phyloP scores from a whole-genome alignment of 2,797 vertebrate species.

The Distichodus sexfasciatus region DNA sequence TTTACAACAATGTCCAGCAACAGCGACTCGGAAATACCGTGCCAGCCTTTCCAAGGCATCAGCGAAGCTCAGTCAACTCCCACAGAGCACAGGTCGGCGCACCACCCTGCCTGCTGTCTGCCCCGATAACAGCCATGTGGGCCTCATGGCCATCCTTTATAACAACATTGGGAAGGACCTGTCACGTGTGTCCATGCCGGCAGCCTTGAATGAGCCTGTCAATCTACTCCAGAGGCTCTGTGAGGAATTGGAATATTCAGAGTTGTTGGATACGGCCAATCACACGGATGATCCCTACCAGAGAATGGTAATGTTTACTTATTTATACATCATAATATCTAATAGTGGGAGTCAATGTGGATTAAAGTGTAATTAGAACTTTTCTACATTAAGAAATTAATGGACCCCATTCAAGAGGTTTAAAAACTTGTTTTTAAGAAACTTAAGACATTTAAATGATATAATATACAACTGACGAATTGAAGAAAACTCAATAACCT shows the following conservation, averaged over 20 bases:
- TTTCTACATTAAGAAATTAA: too few species aligned
- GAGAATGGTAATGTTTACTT: slow-evolving; percentile 77
- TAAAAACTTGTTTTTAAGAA: too few species aligned
- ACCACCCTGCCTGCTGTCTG: slow-evolving; percentile 76
- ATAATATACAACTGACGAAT: too few species aligned
- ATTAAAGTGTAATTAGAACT: too few species aligned
- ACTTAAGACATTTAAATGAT: too few species aligned
- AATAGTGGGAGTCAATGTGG: too few species aligned
- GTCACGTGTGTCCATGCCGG: slow-evolving; percentile 89
- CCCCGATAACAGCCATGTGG: slow-evolving; percentile 83
- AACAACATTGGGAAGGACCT: slow-evolving; percentile 92
- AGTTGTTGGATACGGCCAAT: slow-evolving; percentile 83
- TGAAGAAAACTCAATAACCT: too few species aligned
- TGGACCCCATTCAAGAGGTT: too few species aligned
- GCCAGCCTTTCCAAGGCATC: slow-evolving; percentile 66
- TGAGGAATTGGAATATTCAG: slow-evolving; percentile 89
- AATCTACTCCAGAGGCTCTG: slow-evolving; percentile 87
- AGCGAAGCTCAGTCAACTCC: slow-evolving; percentile 37
- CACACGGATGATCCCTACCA: slow-evolving; percentile 79
- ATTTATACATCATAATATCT: neutral
- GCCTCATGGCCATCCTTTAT: slow-evolving; percentile 85
- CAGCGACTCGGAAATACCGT: slow-evolving; percentile 69
- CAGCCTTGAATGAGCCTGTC: slow-evolving; percentile 79
- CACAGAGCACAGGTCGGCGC: slow-evolving; percentile 64
- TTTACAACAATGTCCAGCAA: slow-evolving; percentile 50